Percentiles rank a stretch among this genome's conserved stretches.
Evolutionary conservation across 2,113 vertebrate species (phyloP).

Genomic region (Polyodon spathula): DNA sequence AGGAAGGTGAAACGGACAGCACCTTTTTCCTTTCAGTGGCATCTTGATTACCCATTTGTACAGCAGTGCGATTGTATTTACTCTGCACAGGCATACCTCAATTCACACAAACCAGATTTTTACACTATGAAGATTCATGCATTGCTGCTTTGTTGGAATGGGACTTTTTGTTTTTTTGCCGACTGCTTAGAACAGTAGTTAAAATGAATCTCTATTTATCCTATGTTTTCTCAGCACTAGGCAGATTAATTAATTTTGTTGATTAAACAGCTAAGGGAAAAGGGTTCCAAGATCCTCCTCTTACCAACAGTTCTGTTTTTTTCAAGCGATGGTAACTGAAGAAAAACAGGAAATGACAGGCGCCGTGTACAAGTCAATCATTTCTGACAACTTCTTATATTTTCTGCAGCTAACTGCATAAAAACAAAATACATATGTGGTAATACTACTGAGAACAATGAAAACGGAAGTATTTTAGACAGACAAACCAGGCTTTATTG

Average conservation of each 20-base stretch:
- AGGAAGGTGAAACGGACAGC: background rate
- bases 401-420: no score
- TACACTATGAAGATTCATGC: background rate
- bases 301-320: no score
- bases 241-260: background rate
- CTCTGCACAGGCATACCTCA: background rate
- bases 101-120: background rate
- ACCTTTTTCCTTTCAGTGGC: conserved; percentile 6
- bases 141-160: background rate
- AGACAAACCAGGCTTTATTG: no score
- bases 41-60: conserved; percentile 3
- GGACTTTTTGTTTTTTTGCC: background rate
- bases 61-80: background rate
- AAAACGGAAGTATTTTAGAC: no score
- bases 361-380: no score
- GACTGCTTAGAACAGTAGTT: background rate
- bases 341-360: no score
- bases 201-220: background rate
- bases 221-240: background rate
- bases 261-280: background rate
- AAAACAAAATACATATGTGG: no score
- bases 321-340: no score
- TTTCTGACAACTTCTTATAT: no score
- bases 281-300: no score
- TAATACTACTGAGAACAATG: no score